Evolutionary conservation across 2,888 invertebrate species (phyloP), one percentile per base, ranked within the genome.

Genomic region (Cordilura impudica): DNA sequence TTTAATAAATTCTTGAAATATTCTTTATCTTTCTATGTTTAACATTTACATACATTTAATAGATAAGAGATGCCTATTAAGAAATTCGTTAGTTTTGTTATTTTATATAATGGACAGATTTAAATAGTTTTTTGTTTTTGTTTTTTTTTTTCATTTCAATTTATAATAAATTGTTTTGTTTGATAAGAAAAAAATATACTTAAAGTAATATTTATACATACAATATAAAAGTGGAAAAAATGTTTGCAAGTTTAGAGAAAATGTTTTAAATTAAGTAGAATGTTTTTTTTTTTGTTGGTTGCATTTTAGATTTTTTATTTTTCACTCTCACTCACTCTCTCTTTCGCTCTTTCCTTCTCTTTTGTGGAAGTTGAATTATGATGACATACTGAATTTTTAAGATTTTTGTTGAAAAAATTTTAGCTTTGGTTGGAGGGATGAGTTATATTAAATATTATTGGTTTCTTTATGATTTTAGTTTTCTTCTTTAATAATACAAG

Each of bases 21-120:
- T 58, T 35, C 72, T 51, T 66, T 65, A 12, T 65, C 14, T 12
- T 16, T 21, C 56, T 71, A 21, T 47, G 31, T 60, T 72, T 54
- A 72, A 58, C 77, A 77, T 58, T 74, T 75, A 74, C 63, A 70
- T 70, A 66, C 16, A 60, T n/a, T 74, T 63, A 63, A 53, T 71
- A 71, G 60, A 77, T 60, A 53, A 76, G 39, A 67, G 29, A 47
- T 83, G 84, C 84, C 86, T 86, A 85, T 84, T 86, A 86, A 86
- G 84, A 81, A 84, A 85, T 86, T 86, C 84, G 84, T 85, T 84
- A 72, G 77, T 71, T 77, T 71, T 65, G 31, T 53, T 74, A 21
- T 39, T 80, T 65, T 77, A 58, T 65, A 78, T 72, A 78, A 81
- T 73, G 82, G 72, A 69, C 70, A 76, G 73, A 74, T 80, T 78